A percentile compares a stretch with the other conserved stretches of the same genome.
These are phyloP conservation scores for Steinernema carpocapsae DNA, from an alignment of 2,888 invertebrate genomes.

Conservation along the genomic window DNA sequence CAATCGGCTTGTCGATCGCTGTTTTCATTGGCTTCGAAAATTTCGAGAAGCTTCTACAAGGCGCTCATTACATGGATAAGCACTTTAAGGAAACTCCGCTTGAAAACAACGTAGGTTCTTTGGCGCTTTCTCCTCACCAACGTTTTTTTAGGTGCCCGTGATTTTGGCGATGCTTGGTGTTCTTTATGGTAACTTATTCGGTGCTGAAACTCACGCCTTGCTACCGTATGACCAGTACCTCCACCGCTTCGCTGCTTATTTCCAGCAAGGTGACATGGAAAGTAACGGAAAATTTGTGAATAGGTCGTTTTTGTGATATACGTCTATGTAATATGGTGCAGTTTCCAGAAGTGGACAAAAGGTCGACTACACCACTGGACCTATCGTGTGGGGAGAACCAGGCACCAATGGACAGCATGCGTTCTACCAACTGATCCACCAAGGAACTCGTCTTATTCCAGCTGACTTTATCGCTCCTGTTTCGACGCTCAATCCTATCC, in stretches of 20 bases:
- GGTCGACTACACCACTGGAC: slow-evolving; percentile 75
- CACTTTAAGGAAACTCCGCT: slow-evolving; percentile 87
- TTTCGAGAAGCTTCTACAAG: slow-evolving; percentile 87
- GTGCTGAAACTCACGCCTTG: slow-evolving; percentile 91
- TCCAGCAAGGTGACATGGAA: slow-evolving; percentile 90
- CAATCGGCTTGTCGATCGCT: slow-evolving; percentile 94
- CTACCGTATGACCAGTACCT: slow-evolving; percentile 96
- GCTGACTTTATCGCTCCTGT: slow-evolving; percentile 95
- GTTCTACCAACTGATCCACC: slow-evolving; percentile 98
- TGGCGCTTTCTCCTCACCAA: too few species aligned
- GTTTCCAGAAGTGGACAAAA: slow-evolving; percentile 68
- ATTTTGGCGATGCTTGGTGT: slow-evolving; percentile 86
- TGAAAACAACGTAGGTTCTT: slow-evolving; percentile 85
- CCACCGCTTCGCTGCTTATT: slow-evolving; percentile 97
- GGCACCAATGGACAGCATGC: slow-evolving; percentile 99
- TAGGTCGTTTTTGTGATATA: slow-evolving; percentile 56
- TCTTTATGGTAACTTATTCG: slow-evolving; percentile 92
- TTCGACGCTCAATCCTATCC: slow-evolving; percentile 85
- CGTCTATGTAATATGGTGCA: too few species aligned
- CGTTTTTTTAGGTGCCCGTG: slow-evolving; percentile 88
- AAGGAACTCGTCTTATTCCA: slow-evolving; percentile 87
- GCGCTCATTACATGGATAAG: slow-evolving; percentile 90
- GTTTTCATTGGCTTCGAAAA: slow-evolving; percentile 89
- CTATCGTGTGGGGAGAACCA: slow-evolving; percentile 95
- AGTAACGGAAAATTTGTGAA: slow-evolving; percentile 88